Base-by-base conservation (phyloP, 2,888 invertebrate species). In the Patella pellucida region DNA sequence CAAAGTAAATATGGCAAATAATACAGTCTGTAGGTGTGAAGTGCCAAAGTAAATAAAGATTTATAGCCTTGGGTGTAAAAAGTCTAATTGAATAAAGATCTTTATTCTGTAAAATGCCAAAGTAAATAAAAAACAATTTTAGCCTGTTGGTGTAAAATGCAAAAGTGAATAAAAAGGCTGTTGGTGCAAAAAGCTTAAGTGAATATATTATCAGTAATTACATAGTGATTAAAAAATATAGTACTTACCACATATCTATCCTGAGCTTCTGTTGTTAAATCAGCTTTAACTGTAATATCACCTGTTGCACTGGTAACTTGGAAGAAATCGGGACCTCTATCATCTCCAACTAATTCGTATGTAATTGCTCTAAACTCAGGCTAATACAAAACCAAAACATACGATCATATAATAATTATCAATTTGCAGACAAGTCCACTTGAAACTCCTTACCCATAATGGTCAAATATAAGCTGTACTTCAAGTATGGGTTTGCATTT, bases 331-430 rank as follows among this genome's bases (percentile, higher is more conserved):
- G 84, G 79, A 14, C 88, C 89, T 2, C 80, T 82, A 77, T 86
- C 87, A 80, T 89, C 88, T n/a, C 89, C 89, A 70, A 86, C 85
- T 27, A 87, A 78, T 16, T 52, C 56, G 77, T 83, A 85, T 0
- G 81, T 70, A 16, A 86, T 78, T 68, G 80, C 77, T 70, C 83
- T 85, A 54, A 82, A 85, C 77, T 86, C 85, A 41, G 82, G 52
- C 86, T 85, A 80, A 69, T 80, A 81, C 19, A 9, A 68, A 31
- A 69, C 70, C 14, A 62, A 62, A 62, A 9, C 14, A 19, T 23
- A 41, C 41, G 9, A 41, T 41, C 41, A 41, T 41, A 41, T 41
- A 41, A 41, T 41, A 9, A n/a, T n/a, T 41, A 41, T 41, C 4
- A 41, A 41, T 41, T 9, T 41, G 41, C 9, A 41, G 41, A 5